Evolutionary conservation across 30 jellyfish, hydroid and myxozoan species (phyloP).

Genomic region (Nemopilema nomurai): DNA sequence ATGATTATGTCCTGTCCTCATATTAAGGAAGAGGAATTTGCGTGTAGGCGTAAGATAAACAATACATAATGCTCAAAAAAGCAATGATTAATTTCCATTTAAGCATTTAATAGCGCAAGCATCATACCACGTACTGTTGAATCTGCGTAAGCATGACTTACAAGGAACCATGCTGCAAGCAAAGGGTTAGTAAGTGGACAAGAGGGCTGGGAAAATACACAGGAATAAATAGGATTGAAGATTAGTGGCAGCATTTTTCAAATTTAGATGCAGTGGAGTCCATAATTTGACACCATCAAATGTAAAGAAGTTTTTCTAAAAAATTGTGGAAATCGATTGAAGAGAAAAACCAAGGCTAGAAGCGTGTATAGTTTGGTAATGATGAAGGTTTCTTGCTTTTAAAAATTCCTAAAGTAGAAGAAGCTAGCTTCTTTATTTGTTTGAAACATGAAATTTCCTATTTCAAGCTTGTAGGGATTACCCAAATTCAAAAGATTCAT

Average conservation of each 20-base stretch:
- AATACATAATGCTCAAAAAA: too few species aligned
- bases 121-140: too few species aligned
- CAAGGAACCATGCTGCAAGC: too few species aligned
- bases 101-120: too few species aligned
- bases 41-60: too few species aligned
- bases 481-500: conserved; percentile 19
- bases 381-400: conserved; percentile 27
- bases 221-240: not conserved
- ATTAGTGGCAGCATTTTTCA: conserved; percentile 11
- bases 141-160: too few species aligned
- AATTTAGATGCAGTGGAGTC: conserved; percentile 24
- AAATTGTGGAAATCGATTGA: conserved; percentile 23
- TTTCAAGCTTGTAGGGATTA: conserved; percentile 41
- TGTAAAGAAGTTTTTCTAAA: conserved; percentile 21
- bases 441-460: conserved; percentile 40
- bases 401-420: conserved; percentile 1
- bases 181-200: too few species aligned
- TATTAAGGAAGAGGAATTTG: too few species aligned
- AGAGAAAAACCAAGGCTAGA: conserved; percentile 30
- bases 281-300: conserved; percentile 40
- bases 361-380: conserved; percentile 28
- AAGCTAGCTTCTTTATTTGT: conserved; percentile 10
- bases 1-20: too few species aligned
- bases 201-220: too few species aligned
- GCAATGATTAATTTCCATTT: too few species aligned